Evolutionary conservation across 2,113 vertebrate genomes (phyloP).

Genomic region (Pedionomus torquatus): DNA sequence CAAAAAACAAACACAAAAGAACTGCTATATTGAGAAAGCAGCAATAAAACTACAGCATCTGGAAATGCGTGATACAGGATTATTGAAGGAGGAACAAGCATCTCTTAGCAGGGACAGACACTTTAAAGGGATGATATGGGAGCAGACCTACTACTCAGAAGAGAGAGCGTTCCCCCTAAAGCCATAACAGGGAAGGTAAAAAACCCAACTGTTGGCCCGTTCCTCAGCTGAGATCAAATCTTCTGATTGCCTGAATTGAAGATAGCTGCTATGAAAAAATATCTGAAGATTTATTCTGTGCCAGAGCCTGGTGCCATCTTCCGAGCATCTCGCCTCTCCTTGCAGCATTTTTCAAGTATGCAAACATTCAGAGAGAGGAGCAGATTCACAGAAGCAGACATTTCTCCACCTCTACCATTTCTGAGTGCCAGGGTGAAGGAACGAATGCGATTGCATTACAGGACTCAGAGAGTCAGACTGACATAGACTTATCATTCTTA

Average conservation of each 20-base stretch:
- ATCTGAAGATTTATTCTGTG: neutral
- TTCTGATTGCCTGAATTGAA: neutral
- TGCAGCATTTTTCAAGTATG: neutral
- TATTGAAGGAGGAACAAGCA: neutral
- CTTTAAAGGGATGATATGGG: neutral
- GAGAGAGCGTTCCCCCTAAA: conserved; percentile 24
- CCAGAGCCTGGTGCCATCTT: neutral
- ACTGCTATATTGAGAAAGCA: neutral
- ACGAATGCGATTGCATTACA: neutral
- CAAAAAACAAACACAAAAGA: neutral
- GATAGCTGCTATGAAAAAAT: neutral
- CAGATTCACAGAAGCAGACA: neutral
- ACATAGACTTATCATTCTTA: neutral
- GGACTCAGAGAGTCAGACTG: neutral
- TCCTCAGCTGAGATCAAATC: neutral
- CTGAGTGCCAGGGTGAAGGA: neutral
- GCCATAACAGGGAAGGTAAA: neutral
- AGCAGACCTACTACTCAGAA: neutral
- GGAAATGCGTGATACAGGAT: neutral
- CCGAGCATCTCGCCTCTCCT: neutral
- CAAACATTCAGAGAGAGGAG: neutral
- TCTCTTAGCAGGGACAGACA: neutral
- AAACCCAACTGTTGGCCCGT: neutral
- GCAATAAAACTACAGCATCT: neutral
- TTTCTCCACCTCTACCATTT: neutral